Conservation (phyloP, 2,113 vertebrate genomes). For the Rhabdomys dilectus region DNA sequence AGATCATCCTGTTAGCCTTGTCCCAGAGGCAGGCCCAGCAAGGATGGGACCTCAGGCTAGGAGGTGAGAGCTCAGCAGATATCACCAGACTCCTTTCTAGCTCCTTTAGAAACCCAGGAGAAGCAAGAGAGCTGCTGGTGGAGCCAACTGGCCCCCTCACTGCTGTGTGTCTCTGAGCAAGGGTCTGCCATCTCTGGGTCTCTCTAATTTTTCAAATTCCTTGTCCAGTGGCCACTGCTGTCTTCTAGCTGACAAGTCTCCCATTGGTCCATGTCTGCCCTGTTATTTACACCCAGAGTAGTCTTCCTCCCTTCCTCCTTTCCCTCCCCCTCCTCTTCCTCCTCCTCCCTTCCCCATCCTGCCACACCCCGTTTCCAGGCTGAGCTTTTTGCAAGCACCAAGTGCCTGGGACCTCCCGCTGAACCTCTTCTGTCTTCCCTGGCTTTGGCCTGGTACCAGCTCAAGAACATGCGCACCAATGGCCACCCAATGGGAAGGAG, state of each 20-base stretch:
- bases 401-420: rapidly evolving
- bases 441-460: background rate
- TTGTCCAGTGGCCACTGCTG: rapidly evolving
- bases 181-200: background rate
- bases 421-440: background rate
- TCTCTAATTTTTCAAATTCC: background rate
- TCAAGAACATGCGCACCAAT: rapidly evolving
- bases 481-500: background rate
- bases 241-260: background rate
- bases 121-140: background rate
- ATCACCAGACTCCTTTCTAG: background rate
- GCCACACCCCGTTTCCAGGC: no score
- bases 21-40: rapidly evolving
- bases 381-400: background rate
- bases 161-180: background rate
- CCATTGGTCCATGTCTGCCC: rapidly evolving
- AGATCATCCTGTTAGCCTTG: rapidly evolving
- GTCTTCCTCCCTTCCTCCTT: background rate
- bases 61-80: background rate
- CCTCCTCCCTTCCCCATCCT: no score
- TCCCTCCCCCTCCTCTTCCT: no score
- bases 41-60: rapidly evolving
- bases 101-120: rapidly evolving
- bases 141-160: background rate
- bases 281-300: background rate